A percentile compares a stretch with the other conserved stretches of the same genome.
Evolutionary conservation across 1,140 invertebrate species (phyloP).

Genomic region (Gyrodactylus salaris): DNA sequence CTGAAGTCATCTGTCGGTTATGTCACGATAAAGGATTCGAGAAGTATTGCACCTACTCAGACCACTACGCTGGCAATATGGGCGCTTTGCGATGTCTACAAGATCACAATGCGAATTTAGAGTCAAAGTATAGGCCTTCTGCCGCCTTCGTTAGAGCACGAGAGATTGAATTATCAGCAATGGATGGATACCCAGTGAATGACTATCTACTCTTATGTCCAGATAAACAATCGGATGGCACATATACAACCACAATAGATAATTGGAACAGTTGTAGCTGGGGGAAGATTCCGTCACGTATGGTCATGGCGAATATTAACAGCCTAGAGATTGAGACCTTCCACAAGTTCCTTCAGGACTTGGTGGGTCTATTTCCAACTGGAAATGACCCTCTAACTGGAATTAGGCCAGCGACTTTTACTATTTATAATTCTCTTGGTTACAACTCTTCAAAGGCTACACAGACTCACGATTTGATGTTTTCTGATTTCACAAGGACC

Average conservation of each 20-base stretch:
- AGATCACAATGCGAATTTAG: not conserved
- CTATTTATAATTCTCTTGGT: slow-evolving; percentile 11
- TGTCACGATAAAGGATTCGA: slow-evolving; percentile 30
- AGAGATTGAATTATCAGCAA: not conserved
- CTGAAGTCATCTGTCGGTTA: slow-evolving; percentile 39
- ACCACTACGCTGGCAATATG: slow-evolving; percentile 56
- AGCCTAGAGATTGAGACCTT: not conserved
- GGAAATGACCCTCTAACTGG: not conserved
- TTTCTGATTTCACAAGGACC: slow-evolving; percentile 6
- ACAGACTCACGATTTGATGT: slow-evolving; percentile 5
- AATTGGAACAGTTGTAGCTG: slow-evolving; percentile 20
- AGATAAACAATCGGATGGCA: not conserved
- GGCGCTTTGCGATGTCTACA: slow-evolving; percentile 35
- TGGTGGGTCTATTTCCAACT: not conserved
- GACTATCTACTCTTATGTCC: slow-evolving; percentile 4
- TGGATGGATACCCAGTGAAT: not conserved
- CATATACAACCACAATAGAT: slow-evolving; percentile 9
- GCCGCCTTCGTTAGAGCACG: not conserved
- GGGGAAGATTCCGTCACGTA: slow-evolving; percentile 42
- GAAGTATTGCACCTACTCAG: slow-evolving; percentile 39
- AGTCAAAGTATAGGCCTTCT: not conserved
- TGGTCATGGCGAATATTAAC: slow-evolving; percentile 38
- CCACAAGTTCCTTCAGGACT: not conserved
- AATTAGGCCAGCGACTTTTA: slow-evolving; percentile 10
- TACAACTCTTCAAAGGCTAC: not conserved